Base-by-base conservation (phyloP, 2,113 vertebrate species). In the Genyomyrus donnyi region DNA sequence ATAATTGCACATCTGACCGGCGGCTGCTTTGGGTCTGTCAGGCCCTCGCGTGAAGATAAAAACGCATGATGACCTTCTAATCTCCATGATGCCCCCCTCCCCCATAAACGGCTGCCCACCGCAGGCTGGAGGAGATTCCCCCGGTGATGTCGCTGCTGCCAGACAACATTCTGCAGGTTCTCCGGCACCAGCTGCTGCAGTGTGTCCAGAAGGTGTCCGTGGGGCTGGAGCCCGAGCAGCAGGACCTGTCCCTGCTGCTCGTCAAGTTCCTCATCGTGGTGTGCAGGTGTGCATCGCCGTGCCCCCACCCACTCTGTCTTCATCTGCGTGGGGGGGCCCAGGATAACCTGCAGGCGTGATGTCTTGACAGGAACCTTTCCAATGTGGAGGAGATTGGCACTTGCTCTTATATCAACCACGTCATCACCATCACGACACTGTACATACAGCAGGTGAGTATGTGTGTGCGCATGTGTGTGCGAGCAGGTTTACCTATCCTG, bases 361-460 rank as follows among this genome's bases (percentile, higher is more conserved):
- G 89, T 90, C 90, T 91, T 85, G 1, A 87, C 91, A 99, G 98
- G 94, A 99, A 99, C 95, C 94, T 99, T 90, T 97, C 98, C 92
- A 99, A 99, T 31, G 98, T 99, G 92, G 98, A 99, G 91, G 98
- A 99, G 96, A 98, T 99, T 91, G 98, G 98, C 42, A 97, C 97
- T 90, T 99, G 98, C 92, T 99, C 98, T 1, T 99, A 99, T 90
- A 97, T 99, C 95, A 99, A 99, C 94, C 97, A 99, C 92, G 96
- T 99, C 91, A 99, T 99, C 94, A 99, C 96, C 92, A 98, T 99
- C 97, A 98, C 98, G 77, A 99, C 98, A 0, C 95, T 99, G 19
- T 99, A 99, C 90, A 98, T 99, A 93, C 98, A 99, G 90, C 98
- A 99, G 97, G 98, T 99, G 95, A 2, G 92, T 27, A 24, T 46